Base-by-base conservation (phyloP, 1,140 invertebrate genomes). In the Platyura marginata region DNA sequence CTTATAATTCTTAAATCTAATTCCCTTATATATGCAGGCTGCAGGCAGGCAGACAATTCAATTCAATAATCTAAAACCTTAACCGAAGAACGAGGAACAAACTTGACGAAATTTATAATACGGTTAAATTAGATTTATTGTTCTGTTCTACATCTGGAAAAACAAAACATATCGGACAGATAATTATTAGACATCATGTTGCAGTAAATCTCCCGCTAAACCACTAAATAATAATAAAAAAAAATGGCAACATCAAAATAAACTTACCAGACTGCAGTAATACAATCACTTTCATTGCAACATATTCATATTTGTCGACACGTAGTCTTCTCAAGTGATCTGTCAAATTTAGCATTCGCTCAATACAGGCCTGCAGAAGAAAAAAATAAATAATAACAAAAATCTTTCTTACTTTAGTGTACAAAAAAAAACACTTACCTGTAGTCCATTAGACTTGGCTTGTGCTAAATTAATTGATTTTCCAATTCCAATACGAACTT, bases 261-360 rank as follows among this genome's bases (percentile, higher is more conserved):
- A 44, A 52, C 55, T 65, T 65, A 91, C 86, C 87, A 54, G 91
- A 94, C 44, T 89, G 89, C 49, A 97, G 72, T 19, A 96, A 69
- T 32, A 96, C 85, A 51, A 86, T 86, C 42, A 96, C 81, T 70
- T 97, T 97, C 70, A 98, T 81, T 42, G 89, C 89, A 46, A 94
- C 88, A 63, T 94, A 96, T 68, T 98, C 93, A 58, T 92, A 93
- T 53, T 88, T 77, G 63, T 97, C 92, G n/a, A 97, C 82, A 49
- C 83, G 72, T 29, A 96, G 66, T 49, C 88, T 67, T 48, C 88
- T 68, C 45, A 97, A 67, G 60, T 94, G 87, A 55, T 95, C 87
- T 0, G 91, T 91, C 52, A 96, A 84, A 60, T 87, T 87, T 42
- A 96, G 68, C 86, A 97, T 92, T 39, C 88, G 69, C 57, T 91